Percentiles rank a stretch among this genome's conserved stretches.
Evolutionary conservation across 2,113 vertebrate genomes (phyloP).

Genomic region (pig (Sus scrofa)): T2T-Sscrofa CM000814.6:112071501-112072000

Average conservation of each 20-base stretch:
- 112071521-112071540: not conserved
- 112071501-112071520: not conserved
- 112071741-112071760: fast-evolving
- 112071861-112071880: not conserved
- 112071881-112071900: not conserved
- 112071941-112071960: not conserved
- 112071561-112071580: not conserved
- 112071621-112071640: not conserved
- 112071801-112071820: not conserved
- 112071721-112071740: not conserved
- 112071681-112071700: not conserved
- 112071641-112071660: fast-evolving
- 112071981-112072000: not conserved
- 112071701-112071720: not conserved
- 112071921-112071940: not conserved
- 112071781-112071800: not conserved
- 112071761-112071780: not conserved
- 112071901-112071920: not conserved
- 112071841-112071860: not conserved
- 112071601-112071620: not conserved
- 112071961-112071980: not conserved
- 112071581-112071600: not conserved
- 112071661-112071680: not conserved
- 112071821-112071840: not conserved
- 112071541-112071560: not conserved